These are phyloP conservation scores for Mastomys coucha DNA, from an alignment of 2,113 vertebrate genomes.

Conservation along the genomic window DNA sequence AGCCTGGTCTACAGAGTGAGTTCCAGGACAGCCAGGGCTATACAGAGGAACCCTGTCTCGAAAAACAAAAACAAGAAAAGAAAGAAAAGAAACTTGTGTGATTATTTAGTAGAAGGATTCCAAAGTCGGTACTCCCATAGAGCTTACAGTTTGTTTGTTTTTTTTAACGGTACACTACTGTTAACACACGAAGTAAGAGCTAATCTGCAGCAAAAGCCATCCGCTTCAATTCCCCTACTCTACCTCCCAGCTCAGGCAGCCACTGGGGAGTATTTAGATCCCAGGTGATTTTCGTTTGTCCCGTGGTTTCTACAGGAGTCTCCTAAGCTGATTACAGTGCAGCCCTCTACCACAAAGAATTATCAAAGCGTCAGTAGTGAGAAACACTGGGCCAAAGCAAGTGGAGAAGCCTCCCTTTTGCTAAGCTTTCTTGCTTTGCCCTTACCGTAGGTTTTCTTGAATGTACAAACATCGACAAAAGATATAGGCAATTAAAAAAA, in stretches of 20 bases:
- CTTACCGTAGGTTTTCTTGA: not conserved
- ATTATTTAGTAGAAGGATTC: not conserved
- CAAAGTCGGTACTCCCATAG: not conserved
- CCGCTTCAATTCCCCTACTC: not conserved
- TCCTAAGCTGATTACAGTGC: not conserved
- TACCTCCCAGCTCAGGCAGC: not conserved
- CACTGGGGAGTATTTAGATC: not conserved
- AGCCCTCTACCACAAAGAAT: not conserved
- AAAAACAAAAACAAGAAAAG: no score
- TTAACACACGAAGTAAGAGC: not conserved
- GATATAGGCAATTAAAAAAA: no score
- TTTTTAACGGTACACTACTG: not conserved
- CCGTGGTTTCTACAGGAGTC: not conserved
- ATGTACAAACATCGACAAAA: not conserved
- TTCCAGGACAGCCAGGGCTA: no score
- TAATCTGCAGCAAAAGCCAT: not conserved
- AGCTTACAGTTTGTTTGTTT: not conserved
- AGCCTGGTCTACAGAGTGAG: no score
- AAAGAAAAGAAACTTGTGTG: conserved; percentile 30
- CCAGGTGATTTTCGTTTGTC: not conserved
- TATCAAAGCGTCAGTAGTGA: not conserved
- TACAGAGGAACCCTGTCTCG: no score
- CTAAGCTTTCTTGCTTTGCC: not conserved
- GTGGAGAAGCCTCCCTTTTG: not conserved
- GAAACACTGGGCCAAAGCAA: not conserved